phyloP scores from a whole-genome alignment of 92 coral and sea anemone species.

The Parazoanthus swiftii region DNA sequence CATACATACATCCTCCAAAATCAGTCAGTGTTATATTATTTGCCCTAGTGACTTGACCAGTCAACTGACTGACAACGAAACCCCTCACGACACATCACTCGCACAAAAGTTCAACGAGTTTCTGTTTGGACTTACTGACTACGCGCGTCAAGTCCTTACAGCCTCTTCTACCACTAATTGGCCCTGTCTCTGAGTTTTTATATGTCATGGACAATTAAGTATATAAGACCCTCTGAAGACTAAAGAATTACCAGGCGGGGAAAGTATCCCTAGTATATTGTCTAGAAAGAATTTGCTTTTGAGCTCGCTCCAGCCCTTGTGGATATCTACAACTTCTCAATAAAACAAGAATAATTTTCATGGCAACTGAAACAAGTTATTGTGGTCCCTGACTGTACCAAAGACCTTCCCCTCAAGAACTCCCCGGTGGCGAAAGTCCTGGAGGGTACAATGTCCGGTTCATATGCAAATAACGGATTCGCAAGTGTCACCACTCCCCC shows the following conservation, averaged over 20 bases:
- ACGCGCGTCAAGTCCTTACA: conserved; percentile 5
- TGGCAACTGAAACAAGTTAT: conserved; percentile 47
- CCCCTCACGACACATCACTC: conserved; percentile 29
- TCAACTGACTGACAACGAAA: conserved; percentile 3
- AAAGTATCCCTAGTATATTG: conserved; percentile 44
- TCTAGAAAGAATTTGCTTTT: conserved; percentile 31
- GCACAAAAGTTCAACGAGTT: conserved; percentile 45
- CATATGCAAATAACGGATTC: no score
- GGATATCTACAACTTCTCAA: conserved; percentile 54
- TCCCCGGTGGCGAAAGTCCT: no score
- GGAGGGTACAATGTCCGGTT: no score
- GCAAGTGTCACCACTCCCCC: no score
- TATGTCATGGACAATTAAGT: conserved; percentile 45
- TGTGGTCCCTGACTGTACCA: conserved; percentile 31
- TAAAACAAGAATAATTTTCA: conserved; percentile 51
- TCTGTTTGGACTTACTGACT: conserved; percentile 23
- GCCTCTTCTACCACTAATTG: conserved; percentile 19
- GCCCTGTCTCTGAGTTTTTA: conserved; percentile 36
- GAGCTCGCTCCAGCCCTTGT: conserved; percentile 47
- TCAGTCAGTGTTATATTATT: neutral
- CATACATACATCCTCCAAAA: no score
- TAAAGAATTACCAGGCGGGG: conserved; percentile 53
- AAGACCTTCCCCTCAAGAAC: no score
- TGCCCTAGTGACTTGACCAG: conserved; percentile 19
- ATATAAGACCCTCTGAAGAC: conserved; percentile 46